phyloP scores from a whole-genome alignment of 1,140 invertebrate species.

The Homalodisca vitripennis region DNA sequence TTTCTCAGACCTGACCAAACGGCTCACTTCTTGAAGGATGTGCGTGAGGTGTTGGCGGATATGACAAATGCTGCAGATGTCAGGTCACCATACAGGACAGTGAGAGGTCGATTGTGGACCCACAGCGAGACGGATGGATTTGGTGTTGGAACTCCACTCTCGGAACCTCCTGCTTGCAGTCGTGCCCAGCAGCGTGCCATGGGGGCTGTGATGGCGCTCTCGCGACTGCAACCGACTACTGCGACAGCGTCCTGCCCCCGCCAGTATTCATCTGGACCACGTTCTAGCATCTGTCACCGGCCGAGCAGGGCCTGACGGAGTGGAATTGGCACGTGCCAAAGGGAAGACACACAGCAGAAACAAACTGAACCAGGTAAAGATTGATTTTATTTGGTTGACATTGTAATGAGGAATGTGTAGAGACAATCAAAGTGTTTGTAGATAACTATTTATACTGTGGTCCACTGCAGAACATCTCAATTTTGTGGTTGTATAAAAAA shows the following conservation, averaged over 20 bases:
- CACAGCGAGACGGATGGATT: too few species aligned
- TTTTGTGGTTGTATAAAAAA: too few species aligned
- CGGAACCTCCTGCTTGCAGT: slow-evolving; percentile 22
- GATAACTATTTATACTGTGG: too few species aligned
- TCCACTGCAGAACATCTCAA: too few species aligned
- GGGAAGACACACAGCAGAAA: slow-evolving; percentile 39
- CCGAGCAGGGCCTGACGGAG: neutral
- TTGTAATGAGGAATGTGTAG: neutral
- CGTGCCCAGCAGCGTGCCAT: slow-evolving; percentile 65
- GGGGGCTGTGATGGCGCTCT: slow-evolving; percentile 75
- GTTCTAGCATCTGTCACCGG: slow-evolving; percentile 53
- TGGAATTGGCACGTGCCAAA: slow-evolving; percentile 26
- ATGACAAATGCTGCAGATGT: neutral
- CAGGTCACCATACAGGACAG: neutral
- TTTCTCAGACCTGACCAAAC: slow-evolving; percentile 8
- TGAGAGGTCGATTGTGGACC: too few species aligned
- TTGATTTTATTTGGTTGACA: neutral
- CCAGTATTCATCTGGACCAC: slow-evolving; percentile 81
- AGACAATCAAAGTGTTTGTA: too few species aligned
- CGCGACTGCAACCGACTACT: slow-evolving; percentile 72
- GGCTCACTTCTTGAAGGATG: slow-evolving; percentile 28
- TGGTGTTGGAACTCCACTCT: too few species aligned
- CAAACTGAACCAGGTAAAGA: slow-evolving; percentile 46
- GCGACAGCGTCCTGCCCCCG: slow-evolving; percentile 71
- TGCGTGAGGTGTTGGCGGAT: slow-evolving; percentile 28